Conservation (phyloP, 1,140 invertebrate genomes). For the Pachypsylla venusta region DNA sequence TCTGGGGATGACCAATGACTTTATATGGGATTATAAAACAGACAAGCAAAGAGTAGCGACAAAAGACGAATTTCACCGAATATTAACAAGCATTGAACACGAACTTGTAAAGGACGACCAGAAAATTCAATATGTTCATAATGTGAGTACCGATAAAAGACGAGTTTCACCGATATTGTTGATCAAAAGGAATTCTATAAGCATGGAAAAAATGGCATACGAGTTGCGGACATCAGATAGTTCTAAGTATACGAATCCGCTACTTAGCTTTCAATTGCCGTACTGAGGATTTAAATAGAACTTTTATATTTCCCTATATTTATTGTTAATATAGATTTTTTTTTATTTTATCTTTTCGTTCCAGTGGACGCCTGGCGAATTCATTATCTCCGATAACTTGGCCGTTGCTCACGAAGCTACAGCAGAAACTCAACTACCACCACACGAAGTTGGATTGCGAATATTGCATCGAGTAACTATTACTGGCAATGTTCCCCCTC, state of each 20-base stretch:
- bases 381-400: slow-evolving; percentile 37
- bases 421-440: slow-evolving; percentile 31
- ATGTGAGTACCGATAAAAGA: no score
- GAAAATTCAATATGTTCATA: slow-evolving; percentile 32
- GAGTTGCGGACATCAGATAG: no score
- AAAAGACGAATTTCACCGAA: slow-evolving; percentile 27
- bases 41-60: slow-evolving; percentile 26
- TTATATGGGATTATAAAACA: slow-evolving; percentile 32
- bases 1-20: slow-evolving; percentile 34
- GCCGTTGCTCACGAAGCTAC: slow-evolving; percentile 35
- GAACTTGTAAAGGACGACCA: slow-evolving; percentile 33
- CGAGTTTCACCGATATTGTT: no score
- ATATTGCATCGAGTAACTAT: slow-evolving; percentile 34
- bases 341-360: no score
- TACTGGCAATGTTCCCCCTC: slow-evolving; percentile 28
- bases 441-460: slow-evolving; percentile 32
- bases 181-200: no score
- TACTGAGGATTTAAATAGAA: no score
- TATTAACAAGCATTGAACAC: slow-evolving; percentile 32
- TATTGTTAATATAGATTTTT: no score
- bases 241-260: no score
- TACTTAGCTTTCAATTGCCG: no score
- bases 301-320: no score
- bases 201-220: no score
- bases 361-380: slow-evolving; percentile 36